phyloP scores from a whole-genome alignment of 2,113 vertebrate species.

The Ellobius talpinus region DNA sequence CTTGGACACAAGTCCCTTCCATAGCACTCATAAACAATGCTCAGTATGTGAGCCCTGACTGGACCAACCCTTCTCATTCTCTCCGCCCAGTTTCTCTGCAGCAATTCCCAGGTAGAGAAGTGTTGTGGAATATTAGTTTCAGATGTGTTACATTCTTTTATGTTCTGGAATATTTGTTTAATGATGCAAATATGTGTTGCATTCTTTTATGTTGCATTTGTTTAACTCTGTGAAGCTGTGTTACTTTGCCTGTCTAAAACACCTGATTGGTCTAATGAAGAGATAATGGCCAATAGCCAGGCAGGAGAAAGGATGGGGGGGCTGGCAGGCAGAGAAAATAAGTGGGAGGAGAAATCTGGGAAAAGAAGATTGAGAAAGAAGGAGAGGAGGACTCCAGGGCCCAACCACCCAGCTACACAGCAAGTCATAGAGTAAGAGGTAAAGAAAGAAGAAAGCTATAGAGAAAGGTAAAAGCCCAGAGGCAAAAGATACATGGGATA shows the following conservation, averaged over 20 bases:
- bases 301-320: neutral
- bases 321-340: neutral
- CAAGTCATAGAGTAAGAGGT: neutral
- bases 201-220: neutral
- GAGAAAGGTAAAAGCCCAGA: neutral
- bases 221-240: neutral
- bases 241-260: neutral
- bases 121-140: neutral
- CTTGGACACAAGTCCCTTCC: neutral
- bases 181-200: neutral
- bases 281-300: rapidly evolving
- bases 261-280: neutral
- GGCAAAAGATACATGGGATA: neutral
- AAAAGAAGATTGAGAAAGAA: neutral
- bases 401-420: neutral
- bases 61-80: neutral
- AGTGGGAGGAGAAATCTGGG: neutral
- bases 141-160: neutral
- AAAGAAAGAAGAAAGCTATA: neutral
- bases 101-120: neutral
- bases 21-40: neutral
- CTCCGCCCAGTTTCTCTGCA: neutral
- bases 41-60: neutral
- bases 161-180: neutral
- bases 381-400: neutral